Conservation (phyloP, 2,797 vertebrate species). For the Manis crassicaudata region DNA sequence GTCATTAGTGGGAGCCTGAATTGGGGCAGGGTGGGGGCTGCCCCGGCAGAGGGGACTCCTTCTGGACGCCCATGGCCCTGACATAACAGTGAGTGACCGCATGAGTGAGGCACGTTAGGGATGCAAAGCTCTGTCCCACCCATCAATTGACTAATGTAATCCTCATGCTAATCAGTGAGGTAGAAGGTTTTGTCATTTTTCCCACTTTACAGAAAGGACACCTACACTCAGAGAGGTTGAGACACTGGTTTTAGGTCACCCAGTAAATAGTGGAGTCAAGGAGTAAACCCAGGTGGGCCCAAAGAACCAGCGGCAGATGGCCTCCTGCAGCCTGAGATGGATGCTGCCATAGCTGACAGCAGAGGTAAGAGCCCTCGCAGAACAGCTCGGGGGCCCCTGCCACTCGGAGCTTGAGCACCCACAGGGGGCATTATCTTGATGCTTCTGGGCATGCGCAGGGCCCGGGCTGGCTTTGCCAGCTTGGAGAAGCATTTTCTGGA, state of each 20-base stretch:
- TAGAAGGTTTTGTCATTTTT: not conserved
- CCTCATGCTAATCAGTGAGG: not conserved
- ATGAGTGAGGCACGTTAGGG: not conserved
- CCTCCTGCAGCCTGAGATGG: not conserved
- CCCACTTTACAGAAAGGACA: not conserved
- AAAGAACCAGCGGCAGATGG: not conserved
- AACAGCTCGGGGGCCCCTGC: not conserved
- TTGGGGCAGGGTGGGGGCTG: not conserved
- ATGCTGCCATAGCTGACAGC: not conserved
- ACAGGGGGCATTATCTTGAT: not conserved
- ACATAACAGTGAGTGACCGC: accelerated
- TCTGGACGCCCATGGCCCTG: accelerated
- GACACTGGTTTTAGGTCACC: not conserved
- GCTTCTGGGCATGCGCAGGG: not conserved
- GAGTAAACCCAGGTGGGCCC: not conserved
- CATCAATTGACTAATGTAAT: not conserved
- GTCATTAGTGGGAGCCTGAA: not conserved
- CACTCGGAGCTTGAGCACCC: not conserved
- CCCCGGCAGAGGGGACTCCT: too few species aligned
- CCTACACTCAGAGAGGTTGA: not conserved
- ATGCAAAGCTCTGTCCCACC: not conserved
- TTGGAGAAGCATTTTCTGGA: not conserved
- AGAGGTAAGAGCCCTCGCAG: not conserved
- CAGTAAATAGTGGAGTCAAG: not conserved
- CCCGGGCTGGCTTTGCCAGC: accelerated